A percentile compares a stretch with the other conserved stretches of the same genome.
phyloP scores from a whole-genome alignment of 2,797 vertebrate genomes.

The Myotis myotis region DNA sequence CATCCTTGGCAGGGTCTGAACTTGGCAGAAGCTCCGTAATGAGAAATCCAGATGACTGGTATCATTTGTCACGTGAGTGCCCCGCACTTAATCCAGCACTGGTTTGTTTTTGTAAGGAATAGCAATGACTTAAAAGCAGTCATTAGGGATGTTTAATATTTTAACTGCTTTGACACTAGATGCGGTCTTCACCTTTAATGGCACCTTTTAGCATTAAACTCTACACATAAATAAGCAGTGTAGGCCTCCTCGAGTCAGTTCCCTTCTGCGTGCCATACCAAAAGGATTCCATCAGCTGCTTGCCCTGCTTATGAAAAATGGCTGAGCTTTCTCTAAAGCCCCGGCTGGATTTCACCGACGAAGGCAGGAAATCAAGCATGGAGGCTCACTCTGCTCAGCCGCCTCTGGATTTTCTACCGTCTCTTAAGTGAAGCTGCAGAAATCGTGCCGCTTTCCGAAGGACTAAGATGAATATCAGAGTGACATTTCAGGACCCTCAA shows the following conservation, averaged over 20 bases:
- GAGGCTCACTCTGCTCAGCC: slow-evolving; percentile 22
- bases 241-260: slow-evolving; percentile 35
- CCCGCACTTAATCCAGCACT: slow-evolving; percentile 82
- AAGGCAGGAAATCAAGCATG: slow-evolving; percentile 70
- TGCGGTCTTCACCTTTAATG: slow-evolving; percentile 72
- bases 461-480: neutral
- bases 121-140: slow-evolving; percentile 77
- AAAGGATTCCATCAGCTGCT: slow-evolving; percentile 60
- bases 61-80: slow-evolving; percentile 88
- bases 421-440: slow-evolving; percentile 58
- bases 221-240: slow-evolving; percentile 69
- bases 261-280: neutral
- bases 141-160: slow-evolving; percentile 72
- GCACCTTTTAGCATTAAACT: slow-evolving; percentile 61
- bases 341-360: slow-evolving; percentile 73
- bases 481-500: neutral
- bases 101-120: slow-evolving; percentile 82
- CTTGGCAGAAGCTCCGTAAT: slow-evolving; percentile 88
- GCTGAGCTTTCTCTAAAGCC: slow-evolving; percentile 59
- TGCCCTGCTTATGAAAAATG: slow-evolving; percentile 61
- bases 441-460: neutral
- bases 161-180: slow-evolving; percentile 74
- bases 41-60: slow-evolving; percentile 90
- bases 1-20: slow-evolving; percentile 83
- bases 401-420: slow-evolving; percentile 65